Percentiles rank a stretch among this genome's conserved stretches.
phyloP scores from a whole-genome alignment of 2,113 vertebrate species.

The Amazona vittata region DNA sequence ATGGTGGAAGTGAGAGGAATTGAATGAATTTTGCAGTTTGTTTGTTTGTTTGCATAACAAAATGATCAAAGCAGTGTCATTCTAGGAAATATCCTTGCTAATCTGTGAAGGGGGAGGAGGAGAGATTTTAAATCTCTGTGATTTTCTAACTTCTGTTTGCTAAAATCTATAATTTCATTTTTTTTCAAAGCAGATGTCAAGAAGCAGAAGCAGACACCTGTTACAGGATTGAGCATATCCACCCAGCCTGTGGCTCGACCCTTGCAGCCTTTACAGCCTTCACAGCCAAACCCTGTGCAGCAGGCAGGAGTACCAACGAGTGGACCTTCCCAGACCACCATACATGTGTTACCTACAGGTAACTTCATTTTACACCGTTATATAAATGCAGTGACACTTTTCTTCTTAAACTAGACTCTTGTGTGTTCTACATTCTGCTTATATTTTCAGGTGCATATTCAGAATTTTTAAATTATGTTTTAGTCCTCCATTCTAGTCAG shows the following conservation, averaged over 20 bases:
- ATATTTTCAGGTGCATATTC: background rate
- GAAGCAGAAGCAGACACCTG: conserved; percentile 50
- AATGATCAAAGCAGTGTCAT: background rate
- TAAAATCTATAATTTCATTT: background rate
- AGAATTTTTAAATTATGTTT: background rate
- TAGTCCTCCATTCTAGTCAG: background rate
- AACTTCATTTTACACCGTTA: background rate
- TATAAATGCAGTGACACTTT: background rate
- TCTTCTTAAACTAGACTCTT: background rate
- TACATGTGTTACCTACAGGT: conserved; percentile 83
- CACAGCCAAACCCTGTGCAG: conserved; percentile 69
- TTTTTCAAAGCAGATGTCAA: conserved; percentile 67
- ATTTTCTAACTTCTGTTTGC: background rate
- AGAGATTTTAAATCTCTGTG: background rate
- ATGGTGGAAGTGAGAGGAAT: background rate
- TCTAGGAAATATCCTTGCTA: background rate
- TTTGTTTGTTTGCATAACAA: background rate
- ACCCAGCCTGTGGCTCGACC: conserved; percentile 68
- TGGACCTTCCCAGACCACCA: conserved; percentile 76
- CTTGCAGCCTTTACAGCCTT: conserved; percentile 65
- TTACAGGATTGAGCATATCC: conserved; percentile 38
- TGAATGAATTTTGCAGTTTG: background rate
- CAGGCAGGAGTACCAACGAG: conserved; percentile 73
- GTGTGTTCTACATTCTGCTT: background rate
- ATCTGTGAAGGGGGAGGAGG: background rate